phyloP scores from a whole-genome alignment of 2,888 invertebrate genomes.

The Galerucella pusilla region DNA sequence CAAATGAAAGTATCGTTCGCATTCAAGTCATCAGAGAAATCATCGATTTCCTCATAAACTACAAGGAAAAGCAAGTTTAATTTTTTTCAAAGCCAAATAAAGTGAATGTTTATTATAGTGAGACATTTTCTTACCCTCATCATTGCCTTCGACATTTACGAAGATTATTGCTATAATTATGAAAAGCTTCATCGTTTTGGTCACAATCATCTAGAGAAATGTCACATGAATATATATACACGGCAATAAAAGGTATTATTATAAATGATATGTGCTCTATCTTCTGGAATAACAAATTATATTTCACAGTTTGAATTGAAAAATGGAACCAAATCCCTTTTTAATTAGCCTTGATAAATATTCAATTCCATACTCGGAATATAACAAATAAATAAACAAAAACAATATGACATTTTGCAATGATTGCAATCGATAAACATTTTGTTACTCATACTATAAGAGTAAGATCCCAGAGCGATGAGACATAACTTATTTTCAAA shows the following conservation, averaged over 20 bases:
- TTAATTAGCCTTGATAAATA: too few species aligned
- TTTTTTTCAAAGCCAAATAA: too few species aligned
- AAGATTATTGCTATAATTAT: background rate
- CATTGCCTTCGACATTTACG: background rate
- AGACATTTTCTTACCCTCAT: background rate
- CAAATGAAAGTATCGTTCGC: background rate
- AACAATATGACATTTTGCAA: background rate
- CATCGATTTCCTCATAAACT: constrained; percentile 9
- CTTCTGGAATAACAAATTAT: background rate
- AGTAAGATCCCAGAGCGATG: too few species aligned
- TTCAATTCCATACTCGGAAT: background rate
- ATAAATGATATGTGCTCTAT: background rate
- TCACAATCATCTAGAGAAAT: background rate
- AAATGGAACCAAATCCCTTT: background rate
- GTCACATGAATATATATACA: background rate
- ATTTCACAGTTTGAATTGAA: background rate
- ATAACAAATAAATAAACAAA: background rate
- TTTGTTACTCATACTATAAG: too few species aligned
- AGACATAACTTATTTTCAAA: too few species aligned
- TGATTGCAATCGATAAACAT: background rate
- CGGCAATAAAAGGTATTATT: background rate
- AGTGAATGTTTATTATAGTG: too few species aligned
- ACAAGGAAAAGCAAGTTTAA: background rate
- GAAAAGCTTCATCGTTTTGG: background rate
- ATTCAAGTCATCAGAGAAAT: background rate